A percentile compares a stretch with the other conserved stretches of the same genome.
phyloP scores from a whole-genome alignment of 2,113 vertebrate genomes.

The Astur gentilis region DNA sequence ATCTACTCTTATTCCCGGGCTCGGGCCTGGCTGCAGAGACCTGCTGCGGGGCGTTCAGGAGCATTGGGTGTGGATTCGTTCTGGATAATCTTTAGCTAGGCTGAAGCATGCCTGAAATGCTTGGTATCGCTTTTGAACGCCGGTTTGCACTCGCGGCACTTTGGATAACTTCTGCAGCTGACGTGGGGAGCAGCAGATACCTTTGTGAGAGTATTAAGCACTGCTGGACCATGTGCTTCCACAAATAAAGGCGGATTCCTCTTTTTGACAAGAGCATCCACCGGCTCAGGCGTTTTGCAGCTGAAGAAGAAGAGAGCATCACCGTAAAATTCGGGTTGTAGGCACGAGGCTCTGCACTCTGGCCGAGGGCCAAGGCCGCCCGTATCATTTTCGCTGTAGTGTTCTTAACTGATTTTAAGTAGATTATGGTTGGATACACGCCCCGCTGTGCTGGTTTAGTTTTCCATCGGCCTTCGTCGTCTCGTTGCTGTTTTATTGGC shows the following conservation, averaged over 20 bases:
- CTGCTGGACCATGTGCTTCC: rapidly evolving
- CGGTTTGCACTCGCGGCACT: rapidly evolving
- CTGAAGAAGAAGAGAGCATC: neutral
- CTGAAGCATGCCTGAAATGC: neutral
- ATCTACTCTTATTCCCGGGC: neutral
- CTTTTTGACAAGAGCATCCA: no score
- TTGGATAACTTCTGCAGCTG: neutral
- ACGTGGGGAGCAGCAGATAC: neutral
- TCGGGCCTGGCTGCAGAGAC: neutral
- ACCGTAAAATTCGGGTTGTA: rapidly evolving
- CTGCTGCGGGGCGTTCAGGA: neutral
- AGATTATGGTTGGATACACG: neutral
- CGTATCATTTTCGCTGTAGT: neutral
- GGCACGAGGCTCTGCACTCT: neutral
- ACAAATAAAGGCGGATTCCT: neutral
- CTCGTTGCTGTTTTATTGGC: neutral
- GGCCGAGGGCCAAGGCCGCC: neutral
- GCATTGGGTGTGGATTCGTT: rapidly evolving
- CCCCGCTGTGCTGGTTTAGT: neutral
- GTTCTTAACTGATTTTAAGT: slow-evolving; percentile 52
- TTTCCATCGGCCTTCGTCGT: neutral
- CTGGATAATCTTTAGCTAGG: neutral
- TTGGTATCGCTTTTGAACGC: rapidly evolving
- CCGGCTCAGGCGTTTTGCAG: rapidly evolving
- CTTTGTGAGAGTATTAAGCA: rapidly evolving